Base-by-base conservation (phyloP, 2,888 invertebrate species). In the Amorpha juglandis region DNA sequence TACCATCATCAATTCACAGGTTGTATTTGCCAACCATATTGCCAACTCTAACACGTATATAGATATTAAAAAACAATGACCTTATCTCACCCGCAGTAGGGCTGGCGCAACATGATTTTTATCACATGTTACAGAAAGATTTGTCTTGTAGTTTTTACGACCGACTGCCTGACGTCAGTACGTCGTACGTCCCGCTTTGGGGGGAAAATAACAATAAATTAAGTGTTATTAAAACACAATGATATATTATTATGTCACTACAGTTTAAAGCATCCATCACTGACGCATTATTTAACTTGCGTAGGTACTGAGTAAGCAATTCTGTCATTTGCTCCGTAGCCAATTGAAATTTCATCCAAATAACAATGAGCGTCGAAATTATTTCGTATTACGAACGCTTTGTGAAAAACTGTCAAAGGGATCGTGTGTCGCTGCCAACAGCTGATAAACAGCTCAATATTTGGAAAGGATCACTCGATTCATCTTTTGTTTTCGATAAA, bases 241-340 rank as follows among this genome's bases (percentile, higher is more conserved):
- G 27, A 27, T 27, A 27, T 27, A 27, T 27, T 27, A 27, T 27
- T 3, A 27, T 3, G 4, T 27, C 4, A 27, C 27, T 55, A 16
- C 16, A 38, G 14, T 6, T 38, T 55, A 55, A 55, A 55, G 9
- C 11, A 55, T 55, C 55, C 55, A 55, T 55, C 55, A 55, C 33
- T 16, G 55, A 35, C 55, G 35, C 38, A 33, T 27, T 1, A 3
- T 4, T 27, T 4, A 1, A 4, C 27, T n/a, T n/a, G n/a, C n/a
- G n/a, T n/a, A n/a, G n/a, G 16, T 55, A 38, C 35, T 42, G 19
- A 6, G 68, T 68, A 69, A 52, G 67, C 42, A 58, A 42, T 58
- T 42, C 19, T 42, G 55, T 16, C 52, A 52, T 53, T 63, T 66
- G 68, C 35, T n/a, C 35, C 33, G 53, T 58, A 9, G 38, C 16